phyloP scores from a whole-genome alignment of 2,113 vertebrate genomes.

The Acrocephalus arundinaceus region DNA sequence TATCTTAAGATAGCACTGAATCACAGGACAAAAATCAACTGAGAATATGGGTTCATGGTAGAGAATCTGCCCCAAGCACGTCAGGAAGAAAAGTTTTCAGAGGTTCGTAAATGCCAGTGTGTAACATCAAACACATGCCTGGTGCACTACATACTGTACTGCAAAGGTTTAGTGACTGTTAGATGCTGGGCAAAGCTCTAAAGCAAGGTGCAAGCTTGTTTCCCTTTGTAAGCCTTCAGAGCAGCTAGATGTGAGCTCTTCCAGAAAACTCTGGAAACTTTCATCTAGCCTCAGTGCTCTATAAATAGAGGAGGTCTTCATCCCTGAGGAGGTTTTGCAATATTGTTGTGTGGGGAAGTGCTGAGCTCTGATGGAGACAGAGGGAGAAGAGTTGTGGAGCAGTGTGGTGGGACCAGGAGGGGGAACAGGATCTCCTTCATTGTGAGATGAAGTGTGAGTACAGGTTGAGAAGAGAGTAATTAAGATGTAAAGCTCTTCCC shows the following conservation, averaged over 20 bases:
- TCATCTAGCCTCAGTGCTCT: not conserved
- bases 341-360: not conserved
- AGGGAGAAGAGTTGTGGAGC: not conserved
- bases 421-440: not conserved
- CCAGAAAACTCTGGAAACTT: slow-evolving; percentile 48
- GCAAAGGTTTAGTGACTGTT: not conserved
- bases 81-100: not conserved
- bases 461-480: not conserved
- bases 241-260: slow-evolving; percentile 13
- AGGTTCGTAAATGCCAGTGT: not conserved
- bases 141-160: not conserved
- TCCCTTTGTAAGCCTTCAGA: not conserved
- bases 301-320: slow-evolving; percentile 62
- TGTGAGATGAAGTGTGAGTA: not conserved
- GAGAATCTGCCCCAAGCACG: not conserved
- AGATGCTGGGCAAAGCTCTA: not conserved
- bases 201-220: not conserved
- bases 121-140: not conserved
- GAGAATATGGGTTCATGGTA: not conserved
- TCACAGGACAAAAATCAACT: not conserved
- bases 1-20: not conserved
- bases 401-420: not conserved
- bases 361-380: not conserved
- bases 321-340: slow-evolving; percentile 24
- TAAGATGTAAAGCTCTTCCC: not conserved